Evolutionary conservation across 1,140 invertebrate genomes (phyloP), one percentile per base, ranked within the genome.

Genomic region (Cydia amplana): DNA sequence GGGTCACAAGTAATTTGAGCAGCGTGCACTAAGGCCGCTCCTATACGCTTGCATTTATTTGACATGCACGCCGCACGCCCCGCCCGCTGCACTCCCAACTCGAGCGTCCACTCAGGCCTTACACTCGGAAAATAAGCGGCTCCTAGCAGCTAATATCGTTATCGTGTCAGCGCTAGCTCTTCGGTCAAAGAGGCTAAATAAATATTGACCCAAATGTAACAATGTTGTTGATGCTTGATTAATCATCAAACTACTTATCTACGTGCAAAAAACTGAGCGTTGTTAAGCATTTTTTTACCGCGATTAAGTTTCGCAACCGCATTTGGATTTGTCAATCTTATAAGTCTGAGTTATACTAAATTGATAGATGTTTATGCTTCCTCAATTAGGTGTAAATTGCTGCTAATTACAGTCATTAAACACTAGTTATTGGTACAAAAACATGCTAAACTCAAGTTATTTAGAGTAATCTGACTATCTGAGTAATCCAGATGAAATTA

Each of bases 341-440:
- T 7, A 70, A 18, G 65, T 70, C 36, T 70, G 65, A 70, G 36
- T 40, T 36, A 70, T 70, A 2, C 1, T 23, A 18, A 36, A 36
- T 43, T 70, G 65, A 70, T 70, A 20, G n/a, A 70, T 70, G 65
- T 16, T 18, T 70, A 60, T 40, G 65, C 3, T 70, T 70, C 65
- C 7, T 36, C 16, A 40, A 70, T 70, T 36, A 20, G n/a, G 65
- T 40, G 65, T 23, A 25, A 67, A 36, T n/a, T 7, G 25, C 28
- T 16, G 4, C 3, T 32, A 23, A 64, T 64, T 4, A 67, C 28
- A 36, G 28, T 36, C 4, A 70, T 43, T 67, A 64, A 51, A 67
- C 64, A n/a, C 16, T 16, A 32, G n/a, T 67, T 67, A 32, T 7
- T 67, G 64, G 0, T 28, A 32, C 10, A 36, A 32, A 64, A 67